Conservation (phyloP, 1,140 invertebrate species). For the Euborellia annulipes region DNA sequence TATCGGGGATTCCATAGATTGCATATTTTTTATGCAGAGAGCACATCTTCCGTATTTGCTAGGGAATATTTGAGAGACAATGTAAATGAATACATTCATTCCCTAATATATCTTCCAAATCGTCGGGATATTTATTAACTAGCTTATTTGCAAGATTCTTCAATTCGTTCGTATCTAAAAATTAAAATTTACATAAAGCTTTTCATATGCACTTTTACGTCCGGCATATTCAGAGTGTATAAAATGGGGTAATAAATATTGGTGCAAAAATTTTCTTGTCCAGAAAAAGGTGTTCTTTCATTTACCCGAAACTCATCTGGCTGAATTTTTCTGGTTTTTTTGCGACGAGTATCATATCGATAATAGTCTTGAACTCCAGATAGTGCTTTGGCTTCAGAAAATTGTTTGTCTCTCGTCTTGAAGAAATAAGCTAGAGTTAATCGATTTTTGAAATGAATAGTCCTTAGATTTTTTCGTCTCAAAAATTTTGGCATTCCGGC, state of each 20-base stretch:
- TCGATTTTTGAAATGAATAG: too few relatives aligned
- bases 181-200: too few relatives aligned
- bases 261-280: too few relatives aligned
- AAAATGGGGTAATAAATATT: too few relatives aligned
- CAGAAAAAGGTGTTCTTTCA: slow-evolving; percentile 8
- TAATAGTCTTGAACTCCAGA: slow-evolving; percentile 11
- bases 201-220: too few relatives aligned
- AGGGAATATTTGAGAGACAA: background rate
- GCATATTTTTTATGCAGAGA: slow-evolving; percentile 8
- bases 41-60: slow-evolving; percentile 2
- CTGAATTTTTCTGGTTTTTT: slow-evolving; percentile 6
- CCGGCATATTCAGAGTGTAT: too few relatives aligned
- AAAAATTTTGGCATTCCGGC: too few relatives aligned
- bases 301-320: slow-evolving; percentile 9
- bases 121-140: too few relatives aligned
- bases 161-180: too few relatives aligned
- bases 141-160: too few relatives aligned
- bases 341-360: slow-evolving; percentile 6
- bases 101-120: background rate
- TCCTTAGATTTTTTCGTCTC: too few relatives aligned
- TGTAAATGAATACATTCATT: slow-evolving; percentile 9
- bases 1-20: slow-evolving; percentile 7
- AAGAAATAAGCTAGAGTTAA: too few relatives aligned
- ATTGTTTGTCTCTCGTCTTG: background rate
- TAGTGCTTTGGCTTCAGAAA: slow-evolving; percentile 13